Evolutionary conservation across 2,888 invertebrate species (phyloP), one percentile per base, ranked within the genome.

Genomic region (Nephrotoma flavescens): DNA sequence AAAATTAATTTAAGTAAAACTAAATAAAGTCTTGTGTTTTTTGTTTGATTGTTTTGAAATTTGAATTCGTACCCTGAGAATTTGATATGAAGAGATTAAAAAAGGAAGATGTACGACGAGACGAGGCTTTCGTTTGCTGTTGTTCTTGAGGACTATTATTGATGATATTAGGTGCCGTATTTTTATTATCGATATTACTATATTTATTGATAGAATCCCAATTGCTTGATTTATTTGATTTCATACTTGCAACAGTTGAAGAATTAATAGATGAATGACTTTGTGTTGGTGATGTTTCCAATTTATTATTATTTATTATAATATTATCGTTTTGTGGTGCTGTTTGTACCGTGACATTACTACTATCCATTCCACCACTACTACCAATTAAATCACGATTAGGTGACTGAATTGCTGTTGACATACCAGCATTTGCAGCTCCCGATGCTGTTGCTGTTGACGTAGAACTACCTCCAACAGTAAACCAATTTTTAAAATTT

Each of bases 71-170:
- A 94, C 96, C 97, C 95, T 97, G 97, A 93, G 97, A 97, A 94
- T 96, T 97, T 93, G 97, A 96, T 94, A 97, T 97, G 94, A 97
- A 97, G 93, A 97, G 95, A 94, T 97, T 97, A 92, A 97, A 95
- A 92, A 97, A 95, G 92, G 97, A 97, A 92, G 97, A 97, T 92
- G 97, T 97, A 93, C 97, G 96, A 92, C 97, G 96, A 92, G 97
- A 97, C 92, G 96, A 95, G 93, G 96, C 96, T 88, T 88, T 89
- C 88, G 88, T 89, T 87, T 88, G 91, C 89, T 89, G 89, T 86
- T 88, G 88, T 88, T 88, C 89, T 88, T 88, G 89, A 45, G 42
- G 44, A 44, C 7, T 71, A 71, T 85, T 44, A 85, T 85, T 85
- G 45, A 85, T 85, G 85, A 85, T 86, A 86, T 86, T 87, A 86